Evolutionary conservation across 2,113 vertebrate species (phyloP).

Genomic region (Cyanoderma ruficeps): DNA sequence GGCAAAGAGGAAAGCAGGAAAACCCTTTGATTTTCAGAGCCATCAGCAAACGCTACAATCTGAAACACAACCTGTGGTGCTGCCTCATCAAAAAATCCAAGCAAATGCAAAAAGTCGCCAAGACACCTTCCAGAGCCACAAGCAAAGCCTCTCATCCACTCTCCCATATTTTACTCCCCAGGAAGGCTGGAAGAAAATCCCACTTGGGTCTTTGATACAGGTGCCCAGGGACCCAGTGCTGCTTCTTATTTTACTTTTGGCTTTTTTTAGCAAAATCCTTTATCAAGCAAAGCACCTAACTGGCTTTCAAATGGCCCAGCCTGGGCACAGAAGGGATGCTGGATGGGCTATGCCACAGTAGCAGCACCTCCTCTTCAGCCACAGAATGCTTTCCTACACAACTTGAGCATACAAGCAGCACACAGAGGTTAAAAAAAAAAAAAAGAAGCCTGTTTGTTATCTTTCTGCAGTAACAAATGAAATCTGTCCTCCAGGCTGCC

Average conservation of each 20-base stretch:
- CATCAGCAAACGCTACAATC: background rate
- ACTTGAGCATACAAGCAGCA: background rate
- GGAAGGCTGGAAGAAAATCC: background rate
- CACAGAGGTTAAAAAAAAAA: background rate
- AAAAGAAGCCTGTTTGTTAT: background rate
- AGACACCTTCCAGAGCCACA: background rate
- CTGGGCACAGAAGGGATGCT: background rate
- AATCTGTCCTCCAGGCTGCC: background rate
- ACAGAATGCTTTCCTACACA: background rate
- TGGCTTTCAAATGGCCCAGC: background rate
- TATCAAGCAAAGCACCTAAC: background rate
- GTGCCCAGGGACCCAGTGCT: rapidly evolving
- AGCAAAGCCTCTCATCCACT: background rate
- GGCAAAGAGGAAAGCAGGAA: background rate
- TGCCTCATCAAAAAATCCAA: background rate
- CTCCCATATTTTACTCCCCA: background rate
- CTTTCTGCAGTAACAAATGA: conserved; percentile 36
- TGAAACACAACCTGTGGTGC: rapidly evolving
- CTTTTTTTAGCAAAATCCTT: background rate
- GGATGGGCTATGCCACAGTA: background rate
- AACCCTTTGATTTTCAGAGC: background rate
- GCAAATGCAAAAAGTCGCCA: rapidly evolving
- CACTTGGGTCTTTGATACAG: rapidly evolving
- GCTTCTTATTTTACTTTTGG: background rate
- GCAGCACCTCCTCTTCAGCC: background rate